Percentiles rank a stretch among this genome's conserved stretches.
phyloP scores from a whole-genome alignment of 2,888 invertebrate genomes.

The Macrophya alboannulata region DNA sequence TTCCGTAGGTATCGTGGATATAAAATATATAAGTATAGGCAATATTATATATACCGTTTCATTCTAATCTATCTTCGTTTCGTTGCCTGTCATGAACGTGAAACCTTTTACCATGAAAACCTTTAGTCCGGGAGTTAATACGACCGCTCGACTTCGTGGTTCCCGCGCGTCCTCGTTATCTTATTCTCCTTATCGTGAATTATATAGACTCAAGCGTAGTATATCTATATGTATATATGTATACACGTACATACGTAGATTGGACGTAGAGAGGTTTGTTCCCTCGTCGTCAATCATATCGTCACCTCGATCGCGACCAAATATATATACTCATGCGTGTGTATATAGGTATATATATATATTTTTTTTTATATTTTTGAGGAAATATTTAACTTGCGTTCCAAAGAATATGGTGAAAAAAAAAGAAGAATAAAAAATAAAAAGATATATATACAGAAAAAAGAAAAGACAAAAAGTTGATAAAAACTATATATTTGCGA shows the following conservation, averaged over 20 bases:
- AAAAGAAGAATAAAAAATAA: too few species aligned
- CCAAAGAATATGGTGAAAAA: too few species aligned
- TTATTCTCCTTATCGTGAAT: conserved; percentile 41
- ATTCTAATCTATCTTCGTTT: conserved; percentile 11
- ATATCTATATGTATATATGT: conserved; percentile 22
- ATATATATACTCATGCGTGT: too few species aligned
- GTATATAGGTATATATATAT: too few species aligned
- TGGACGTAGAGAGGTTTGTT: neutral
- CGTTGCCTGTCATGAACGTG: neutral
- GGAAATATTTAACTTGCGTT: too few species aligned
- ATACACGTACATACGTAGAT: conserved; percentile 9
- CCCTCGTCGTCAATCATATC: conserved; percentile 45
- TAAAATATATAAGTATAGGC: neutral
- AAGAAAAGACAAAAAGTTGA: too few species aligned
- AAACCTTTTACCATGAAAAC: conserved; percentile 27
- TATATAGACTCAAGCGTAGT: conserved; percentile 34
- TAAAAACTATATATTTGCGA: too few species aligned
- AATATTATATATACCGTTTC: conserved; percentile 1
- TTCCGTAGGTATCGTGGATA: neutral
- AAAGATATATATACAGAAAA: too few species aligned
- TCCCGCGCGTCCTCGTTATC: conserved; percentile 21
- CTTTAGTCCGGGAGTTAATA: conserved; percentile 7
- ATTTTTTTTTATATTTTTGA: neutral
- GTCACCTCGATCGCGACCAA: conserved; percentile 22
- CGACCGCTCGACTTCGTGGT: neutral